phyloP scores from a whole-genome alignment of 2,888 invertebrate species.

The Adela reaumurella region DNA sequence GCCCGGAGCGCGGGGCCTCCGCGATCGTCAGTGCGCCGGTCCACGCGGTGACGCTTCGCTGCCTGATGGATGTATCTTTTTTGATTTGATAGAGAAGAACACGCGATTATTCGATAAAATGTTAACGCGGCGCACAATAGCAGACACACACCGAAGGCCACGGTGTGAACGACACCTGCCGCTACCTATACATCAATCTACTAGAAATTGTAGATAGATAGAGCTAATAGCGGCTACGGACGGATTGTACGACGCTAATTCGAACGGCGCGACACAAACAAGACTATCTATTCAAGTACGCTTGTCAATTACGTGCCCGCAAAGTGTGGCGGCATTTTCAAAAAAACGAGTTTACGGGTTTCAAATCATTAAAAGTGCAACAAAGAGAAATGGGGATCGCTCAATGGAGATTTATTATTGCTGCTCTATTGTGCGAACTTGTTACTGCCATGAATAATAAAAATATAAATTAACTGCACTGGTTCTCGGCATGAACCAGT shows the following conservation, averaged over 20 bases:
- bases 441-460: too few species aligned
- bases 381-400: too few species aligned
- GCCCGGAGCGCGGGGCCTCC: background rate
- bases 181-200: slow-evolving; percentile 4
- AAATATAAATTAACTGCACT: too few species aligned
- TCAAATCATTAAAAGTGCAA: too few species aligned
- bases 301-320: background rate
- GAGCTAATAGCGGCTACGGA: slow-evolving; percentile 30
- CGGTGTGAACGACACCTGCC: slow-evolving; percentile 59
- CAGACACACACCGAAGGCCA: slow-evolving; percentile 22
- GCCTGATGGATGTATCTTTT: too few species aligned
- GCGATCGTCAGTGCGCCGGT: background rate
- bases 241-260: slow-evolving; percentile 55
- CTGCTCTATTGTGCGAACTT: too few species aligned
- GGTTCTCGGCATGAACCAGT: too few species aligned
- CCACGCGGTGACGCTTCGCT: background rate
- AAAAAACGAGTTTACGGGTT: background rate
- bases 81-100: background rate
- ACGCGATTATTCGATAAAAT: background rate
- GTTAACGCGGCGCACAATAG: slow-evolving; percentile 33
- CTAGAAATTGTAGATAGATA: slow-evolving; percentile 7
- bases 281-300: background rate
- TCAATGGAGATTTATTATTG: too few species aligned
- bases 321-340: background rate
- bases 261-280: slow-evolving; percentile 18